Evolutionary conservation across 2,113 vertebrate genomes (phyloP).

Genomic region (Callospermophilus lateralis): DNA sequence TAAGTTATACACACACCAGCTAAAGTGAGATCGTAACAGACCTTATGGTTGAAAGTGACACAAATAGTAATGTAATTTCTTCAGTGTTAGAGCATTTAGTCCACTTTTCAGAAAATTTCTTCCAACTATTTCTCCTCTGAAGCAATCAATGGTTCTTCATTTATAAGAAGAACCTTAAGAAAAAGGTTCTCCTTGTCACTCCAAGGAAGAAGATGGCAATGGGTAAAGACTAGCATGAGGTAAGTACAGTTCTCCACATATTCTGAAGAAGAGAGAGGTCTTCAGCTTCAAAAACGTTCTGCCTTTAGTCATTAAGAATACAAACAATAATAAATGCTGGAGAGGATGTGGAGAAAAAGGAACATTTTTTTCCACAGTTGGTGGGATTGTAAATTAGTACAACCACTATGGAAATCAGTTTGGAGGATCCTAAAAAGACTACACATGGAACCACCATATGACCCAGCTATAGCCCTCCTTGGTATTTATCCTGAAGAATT

Average conservation of each 20-base stretch:
- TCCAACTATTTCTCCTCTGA: background rate
- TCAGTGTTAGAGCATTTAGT: background rate
- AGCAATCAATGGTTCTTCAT: background rate
- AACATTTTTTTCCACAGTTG: too few relatives aligned
- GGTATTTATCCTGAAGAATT: too few relatives aligned
- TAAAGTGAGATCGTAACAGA: background rate
- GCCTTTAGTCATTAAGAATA: too few relatives aligned
- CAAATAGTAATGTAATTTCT: background rate
- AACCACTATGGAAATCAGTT: too few relatives aligned
- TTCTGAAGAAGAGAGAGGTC: background rate
- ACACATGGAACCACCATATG: too few relatives aligned
- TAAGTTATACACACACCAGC: background rate
- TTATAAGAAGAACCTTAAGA: background rate
- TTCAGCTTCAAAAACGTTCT: background rate
- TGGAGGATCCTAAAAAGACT: too few relatives aligned
- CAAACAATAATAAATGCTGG: too few relatives aligned
- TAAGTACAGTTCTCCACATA: background rate
- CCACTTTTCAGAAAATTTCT: background rate
- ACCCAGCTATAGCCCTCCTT: too few relatives aligned
- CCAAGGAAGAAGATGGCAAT: background rate
- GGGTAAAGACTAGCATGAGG: background rate
- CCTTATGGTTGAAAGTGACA: background rate
- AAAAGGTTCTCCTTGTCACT: background rate
- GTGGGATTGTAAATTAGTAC: too few relatives aligned
- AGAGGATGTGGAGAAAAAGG: too few relatives aligned